Evolutionary conservation across 2,113 vertebrate species (phyloP), one percentile per base, ranked within the genome.

Genomic region (Pithys albifrons): DNA sequence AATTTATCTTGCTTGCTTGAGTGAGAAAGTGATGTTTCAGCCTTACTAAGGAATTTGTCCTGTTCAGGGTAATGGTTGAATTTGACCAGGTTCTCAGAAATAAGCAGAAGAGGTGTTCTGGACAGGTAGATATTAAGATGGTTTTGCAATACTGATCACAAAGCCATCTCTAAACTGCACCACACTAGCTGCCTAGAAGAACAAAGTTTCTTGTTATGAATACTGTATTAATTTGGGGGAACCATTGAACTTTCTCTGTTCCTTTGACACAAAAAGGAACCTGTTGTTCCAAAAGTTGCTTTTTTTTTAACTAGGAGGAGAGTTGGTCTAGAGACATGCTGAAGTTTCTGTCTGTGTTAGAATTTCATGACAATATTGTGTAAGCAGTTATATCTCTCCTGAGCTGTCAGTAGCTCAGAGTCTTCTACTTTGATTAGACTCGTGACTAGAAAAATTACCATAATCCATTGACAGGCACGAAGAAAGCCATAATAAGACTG

Each of bases 401-500:
- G 69, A 97, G 91, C 96, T 97, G 97, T 97, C 96, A 97, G 93
- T 75, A 95, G 89, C 83, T 96, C 70, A 74, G 65, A 89, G 61
- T 86, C 89, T 97, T 97, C 93, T 92, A 93, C 77, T 96, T 97
- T 96, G 95, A 97, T 98, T 97, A 97, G 97, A 96, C 62, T 67
- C 12, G 2, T 90, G 95, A 97, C 96, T 96, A 76, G 95, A 97
- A 96, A 97, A 97, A 97, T 96, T 97, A 97, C 96, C 97, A 94
- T 97, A 97, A 97, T 97, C 96, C 94, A 95, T 93, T 97, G 97
- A 95, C 97, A 98, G 88, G 82, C 95, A 73, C 79, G 96, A 97
- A 97, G 97, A 94, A 97, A 97, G 97, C 90, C 92, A 46, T 93
- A 96, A 94, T 95, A 95, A 94, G 89, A 84, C 89, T 95, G 94